These are phyloP conservation scores for Saturnia pavonia DNA, from an alignment of 2,888 invertebrate species.

Conservation along the genomic window DNA sequence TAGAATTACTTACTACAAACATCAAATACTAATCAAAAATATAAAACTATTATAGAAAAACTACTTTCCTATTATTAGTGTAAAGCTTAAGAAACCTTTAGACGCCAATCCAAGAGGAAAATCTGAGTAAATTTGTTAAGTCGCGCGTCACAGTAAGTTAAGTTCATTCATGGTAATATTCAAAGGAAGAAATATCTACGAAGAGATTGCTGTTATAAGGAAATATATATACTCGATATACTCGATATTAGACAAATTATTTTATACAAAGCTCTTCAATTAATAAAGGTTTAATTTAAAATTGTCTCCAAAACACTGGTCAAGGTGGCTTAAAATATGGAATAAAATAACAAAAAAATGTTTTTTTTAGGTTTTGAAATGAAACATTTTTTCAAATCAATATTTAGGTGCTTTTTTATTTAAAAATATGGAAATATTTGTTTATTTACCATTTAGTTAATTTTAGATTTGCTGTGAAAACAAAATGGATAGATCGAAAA, in stretches of 20 bases:
- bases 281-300: slow-evolving; percentile 34
- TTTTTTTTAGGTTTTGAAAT: too few relatives aligned
- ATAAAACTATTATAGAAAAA: neutral
- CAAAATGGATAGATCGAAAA: too few relatives aligned
- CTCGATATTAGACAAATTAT: too few relatives aligned
- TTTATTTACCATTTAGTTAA: too few relatives aligned
- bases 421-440: too few relatives aligned
- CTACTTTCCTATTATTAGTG: neutral
- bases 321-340: too few relatives aligned
- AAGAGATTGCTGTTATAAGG: slow-evolving; percentile 38
- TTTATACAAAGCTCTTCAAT: slow-evolving; percentile 37
- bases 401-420: too few relatives aligned
- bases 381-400: too few relatives aligned
- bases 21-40: neutral
- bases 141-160: neutral
- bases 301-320: neutral
- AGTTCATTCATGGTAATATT: slow-evolving; percentile 51
- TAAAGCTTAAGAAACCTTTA: neutral
- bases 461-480: too few relatives aligned
- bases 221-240: too few relatives aligned
- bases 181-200: slow-evolving; percentile 46
- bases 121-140: neutral
- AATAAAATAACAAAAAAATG: too few relatives aligned
- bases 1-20: neutral
- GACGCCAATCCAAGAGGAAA: neutral